Conservation (phyloP, 2,113 vertebrate species). For the Platichthys flesus region DNA sequence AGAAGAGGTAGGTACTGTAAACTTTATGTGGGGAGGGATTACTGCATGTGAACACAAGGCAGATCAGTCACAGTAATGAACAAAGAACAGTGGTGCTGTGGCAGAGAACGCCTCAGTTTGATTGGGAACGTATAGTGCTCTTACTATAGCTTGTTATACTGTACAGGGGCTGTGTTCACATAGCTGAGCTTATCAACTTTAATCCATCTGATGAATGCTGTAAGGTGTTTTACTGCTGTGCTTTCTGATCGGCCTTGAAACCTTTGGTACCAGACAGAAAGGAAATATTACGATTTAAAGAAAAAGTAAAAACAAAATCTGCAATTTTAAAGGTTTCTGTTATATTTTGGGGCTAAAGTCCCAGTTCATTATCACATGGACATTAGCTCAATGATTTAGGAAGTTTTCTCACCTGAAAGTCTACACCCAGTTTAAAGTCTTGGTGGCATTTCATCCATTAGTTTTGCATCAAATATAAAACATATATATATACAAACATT, state of each 20-base stretch:
- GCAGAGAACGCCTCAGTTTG: slow-evolving; percentile 30
- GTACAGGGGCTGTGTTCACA: slow-evolving; percentile 48
- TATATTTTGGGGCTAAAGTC: too few species aligned
- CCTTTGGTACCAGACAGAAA: not conserved
- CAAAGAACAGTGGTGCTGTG: slow-evolving; percentile 35
- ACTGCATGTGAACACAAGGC: slow-evolving; percentile 6
- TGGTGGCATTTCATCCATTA: too few species aligned
- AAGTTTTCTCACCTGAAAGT: too few species aligned
- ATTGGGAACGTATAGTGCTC: slow-evolving; percentile 31
- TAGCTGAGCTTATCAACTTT: slow-evolving; percentile 68
- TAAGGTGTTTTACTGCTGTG: slow-evolving; percentile 38
- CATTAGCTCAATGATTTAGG: too few species aligned
- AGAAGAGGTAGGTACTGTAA: not conserved
- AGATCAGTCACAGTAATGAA: slow-evolving; percentile 40
- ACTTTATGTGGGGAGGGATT: not conserved
- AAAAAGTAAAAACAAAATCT: not conserved
- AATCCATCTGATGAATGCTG: slow-evolving; percentile 66
- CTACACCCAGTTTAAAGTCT: too few species aligned
- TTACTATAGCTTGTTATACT: slow-evolving; percentile 45
- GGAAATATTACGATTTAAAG: not conserved
- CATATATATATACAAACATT: too few species aligned
- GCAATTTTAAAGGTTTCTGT: not conserved
- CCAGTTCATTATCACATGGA: too few species aligned
- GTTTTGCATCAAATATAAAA: too few species aligned
- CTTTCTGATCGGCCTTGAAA: slow-evolving; percentile 3